Evolutionary conservation across 30 jellyfish, hydroid and myxozoan species (phyloP), one percentile per base, ranked within the genome.

Genomic region (Phacellophora camtschatica): DNA sequence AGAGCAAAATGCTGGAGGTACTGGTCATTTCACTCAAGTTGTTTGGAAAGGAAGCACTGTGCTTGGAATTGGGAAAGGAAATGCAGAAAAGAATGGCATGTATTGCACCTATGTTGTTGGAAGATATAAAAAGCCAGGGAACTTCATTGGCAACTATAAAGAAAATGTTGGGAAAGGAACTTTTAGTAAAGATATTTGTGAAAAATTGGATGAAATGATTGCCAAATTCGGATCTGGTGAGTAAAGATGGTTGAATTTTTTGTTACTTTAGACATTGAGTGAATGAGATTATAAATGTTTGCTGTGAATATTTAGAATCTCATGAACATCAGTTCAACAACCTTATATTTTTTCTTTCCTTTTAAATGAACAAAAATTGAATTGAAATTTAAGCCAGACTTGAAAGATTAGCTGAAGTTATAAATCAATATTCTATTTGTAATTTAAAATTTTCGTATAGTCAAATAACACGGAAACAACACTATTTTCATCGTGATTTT

Each of bases 41-140:
- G 96, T 94, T 0, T 94, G 99, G 99, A 87, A 83, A 83, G 90
- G 85, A 22, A 74, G 92, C 42, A 71, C 82, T 4, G 74, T n/a
- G 22, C 95, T 94, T 42, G 99, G 99, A 4, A 82, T 94, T 50
- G 99, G 99, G 4, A 87, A 35, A 37, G 97, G 95, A 12, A 36
- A 56, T 8, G 92, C 81, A 18, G 59, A 82, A 33, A 77, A 71
- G 32, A 73, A 74, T 22, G 95, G 95, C 16, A 63, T 74, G 92
- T 23, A 25, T 20, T 94, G 99, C 57, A 94, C 97, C 3, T 94
- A 87, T 43, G 92, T 88, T 0, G 99, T 94, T 13, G 99, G 91
- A 15, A 58, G 99, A 20, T 94, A 94, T 80, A 72, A 57, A 33
- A 70, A 64, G 22, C 89, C 91, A n/a, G 99, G 99, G 20, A 94